A percentile compares a stretch with the other conserved stretches of the same genome.
Conservation (phyloP, 2,797 vertebrate genomes). For the Pseudomugil tenellus region DNA sequence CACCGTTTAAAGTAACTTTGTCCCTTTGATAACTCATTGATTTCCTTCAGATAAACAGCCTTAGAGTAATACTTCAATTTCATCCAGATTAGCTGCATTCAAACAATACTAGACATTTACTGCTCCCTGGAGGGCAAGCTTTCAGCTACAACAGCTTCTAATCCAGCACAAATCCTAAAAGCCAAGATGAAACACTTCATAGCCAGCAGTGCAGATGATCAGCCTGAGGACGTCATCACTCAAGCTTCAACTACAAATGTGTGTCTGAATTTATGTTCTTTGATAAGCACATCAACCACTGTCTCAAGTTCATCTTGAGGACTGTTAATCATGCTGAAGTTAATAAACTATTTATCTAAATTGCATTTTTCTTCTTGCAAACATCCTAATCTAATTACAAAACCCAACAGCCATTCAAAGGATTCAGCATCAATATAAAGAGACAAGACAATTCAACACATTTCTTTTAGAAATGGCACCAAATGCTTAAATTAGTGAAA, state of each 20-base stretch:
- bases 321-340: slow-evolving; percentile 59
- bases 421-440: background rate
- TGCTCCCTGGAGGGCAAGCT: slow-evolving; percentile 47
- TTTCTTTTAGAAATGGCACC: background rate
- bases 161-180: background rate
- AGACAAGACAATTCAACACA: background rate
- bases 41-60: slow-evolving; percentile 1
- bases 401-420: background rate
- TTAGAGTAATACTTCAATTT: slow-evolving; percentile 36
- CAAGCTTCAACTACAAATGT: background rate
- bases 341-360: slow-evolving; percentile 76
- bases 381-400: background rate
- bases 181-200: background rate
- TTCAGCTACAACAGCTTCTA: slow-evolving; percentile 38
- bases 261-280: slow-evolving; percentile 18
- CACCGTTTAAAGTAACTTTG: background rate
- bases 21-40: background rate
- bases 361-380: background rate
- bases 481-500: background rate
- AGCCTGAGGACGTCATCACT: background rate
- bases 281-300: slow-evolving; percentile 46
- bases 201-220: background rate
- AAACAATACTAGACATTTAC: slow-evolving; percentile 24
- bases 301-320: slow-evolving; percentile 43
- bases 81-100: slow-evolving; percentile 24